These are phyloP conservation scores for Anticlea derivata DNA, from an alignment of 2,888 invertebrate genomes.

Conservation along the genomic window DNA sequence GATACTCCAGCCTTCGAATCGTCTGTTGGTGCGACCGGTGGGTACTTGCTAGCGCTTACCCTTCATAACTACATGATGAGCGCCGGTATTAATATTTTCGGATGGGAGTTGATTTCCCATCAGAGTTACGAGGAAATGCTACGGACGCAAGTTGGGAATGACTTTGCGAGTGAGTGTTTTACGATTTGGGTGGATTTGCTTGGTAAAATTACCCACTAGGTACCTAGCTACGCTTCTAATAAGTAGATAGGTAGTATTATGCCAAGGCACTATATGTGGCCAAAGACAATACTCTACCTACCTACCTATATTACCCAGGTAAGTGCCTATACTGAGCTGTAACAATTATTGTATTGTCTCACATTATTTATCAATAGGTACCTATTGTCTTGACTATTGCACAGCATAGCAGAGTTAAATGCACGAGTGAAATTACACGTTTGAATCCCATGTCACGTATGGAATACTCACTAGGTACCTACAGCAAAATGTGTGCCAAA, in stretches of 20 bases:
- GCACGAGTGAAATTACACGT: constrained; percentile 22
- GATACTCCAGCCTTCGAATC: constrained; percentile 88
- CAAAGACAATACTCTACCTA: too few relatives aligned
- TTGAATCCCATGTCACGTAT: constrained; percentile 8
- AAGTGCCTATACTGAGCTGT: too few relatives aligned
- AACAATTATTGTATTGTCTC: too few relatives aligned
- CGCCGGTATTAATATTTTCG: constrained; percentile 55
- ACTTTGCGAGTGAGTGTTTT: constrained; percentile 81
- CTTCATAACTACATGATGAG: constrained; percentile 85
- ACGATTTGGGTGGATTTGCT: constrained; percentile 29
- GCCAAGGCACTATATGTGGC: too few relatives aligned
- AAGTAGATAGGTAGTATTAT: too few relatives aligned
- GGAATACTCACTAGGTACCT: too few relatives aligned
- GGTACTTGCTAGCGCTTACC: constrained; percentile 89
- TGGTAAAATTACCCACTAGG: too few relatives aligned
- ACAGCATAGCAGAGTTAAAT: background rate
- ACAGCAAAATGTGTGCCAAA: too few relatives aligned
- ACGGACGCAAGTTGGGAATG: constrained; percentile 74
- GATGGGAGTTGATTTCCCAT: constrained; percentile 60
- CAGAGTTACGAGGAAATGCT: constrained; percentile 79
- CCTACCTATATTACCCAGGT: too few relatives aligned
- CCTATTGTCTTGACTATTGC: background rate
- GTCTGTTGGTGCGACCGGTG: constrained; percentile 88
- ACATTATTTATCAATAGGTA: too few relatives aligned
- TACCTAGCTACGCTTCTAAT: too few relatives aligned